Evolutionary conservation across 92 coral and sea anemone species (phyloP).

Genomic region (Virgularia gustaviana): DNA sequence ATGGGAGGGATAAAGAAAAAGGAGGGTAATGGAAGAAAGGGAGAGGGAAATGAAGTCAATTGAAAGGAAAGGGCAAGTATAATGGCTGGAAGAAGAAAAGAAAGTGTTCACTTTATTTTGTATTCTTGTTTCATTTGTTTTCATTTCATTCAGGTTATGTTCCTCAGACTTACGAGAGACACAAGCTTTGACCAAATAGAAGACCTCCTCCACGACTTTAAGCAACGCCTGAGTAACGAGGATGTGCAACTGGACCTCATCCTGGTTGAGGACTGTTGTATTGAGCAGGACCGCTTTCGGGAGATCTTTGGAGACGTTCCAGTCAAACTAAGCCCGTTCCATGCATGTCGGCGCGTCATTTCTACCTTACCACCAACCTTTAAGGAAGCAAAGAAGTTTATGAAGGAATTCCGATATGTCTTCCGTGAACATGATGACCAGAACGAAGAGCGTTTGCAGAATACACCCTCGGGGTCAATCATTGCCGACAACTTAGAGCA

Average conservation of each 20-base stretch:
- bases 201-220: slow-evolving; percentile 46
- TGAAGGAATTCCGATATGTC: slow-evolving; percentile 57
- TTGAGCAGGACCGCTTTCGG: slow-evolving; percentile 31
- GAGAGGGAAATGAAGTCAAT: too few relatives aligned
- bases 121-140: too few relatives aligned
- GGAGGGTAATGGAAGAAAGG: too few relatives aligned
- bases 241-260: slow-evolving; percentile 59
- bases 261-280: slow-evolving; percentile 69
- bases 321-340: slow-evolving; percentile 22
- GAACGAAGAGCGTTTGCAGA: slow-evolving; percentile 40
- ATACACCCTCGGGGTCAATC: slow-evolving; percentile 45
- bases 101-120: too few relatives aligned
- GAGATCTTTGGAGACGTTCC: slow-evolving; percentile 20
- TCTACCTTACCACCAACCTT: slow-evolving; percentile 46
- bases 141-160: too few relatives aligned
- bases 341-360: slow-evolving; percentile 53
- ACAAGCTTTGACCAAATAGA: slow-evolving; percentile 57
- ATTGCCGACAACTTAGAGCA: slow-evolving; percentile 61
- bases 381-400: slow-evolving; percentile 40
- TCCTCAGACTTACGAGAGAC: slow-evolving; percentile 58
- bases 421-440: slow-evolving; percentile 57
- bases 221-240: slow-evolving; percentile 42
- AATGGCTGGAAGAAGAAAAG: too few relatives aligned
- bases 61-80: too few relatives aligned
- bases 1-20: too few relatives aligned